These are phyloP conservation scores for Phasia obesa DNA, from an alignment of 2,888 invertebrate genomes.

Conservation along the genomic window DNA sequence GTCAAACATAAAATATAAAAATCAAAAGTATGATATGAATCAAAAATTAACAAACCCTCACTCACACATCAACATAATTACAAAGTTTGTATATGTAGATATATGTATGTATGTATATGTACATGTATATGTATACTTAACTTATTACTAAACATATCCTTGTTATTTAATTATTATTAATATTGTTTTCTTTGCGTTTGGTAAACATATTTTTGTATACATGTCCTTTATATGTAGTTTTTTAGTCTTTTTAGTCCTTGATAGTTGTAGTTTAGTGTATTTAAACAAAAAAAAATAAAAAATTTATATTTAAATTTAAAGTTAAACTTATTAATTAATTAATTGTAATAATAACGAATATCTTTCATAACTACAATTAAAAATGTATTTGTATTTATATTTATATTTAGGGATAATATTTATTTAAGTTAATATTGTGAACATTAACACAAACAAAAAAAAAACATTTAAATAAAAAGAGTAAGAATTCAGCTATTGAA, in stretches of 20 bases:
- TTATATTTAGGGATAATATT: slow-evolving; percentile 58
- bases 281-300: slow-evolving; percentile 8
- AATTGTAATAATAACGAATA: slow-evolving; percentile 48
- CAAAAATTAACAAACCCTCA: not conserved
- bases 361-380: slow-evolving; percentile 60
- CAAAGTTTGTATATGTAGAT: no score
- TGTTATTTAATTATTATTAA: not conserved
- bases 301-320: slow-evolving; percentile 33
- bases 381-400: slow-evolving; percentile 68
- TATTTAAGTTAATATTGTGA: slow-evolving; percentile 63
- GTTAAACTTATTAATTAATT: slow-evolving; percentile 43
- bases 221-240: slow-evolving; percentile 56
- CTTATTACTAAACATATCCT: slow-evolving; percentile 2
- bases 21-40: not conserved
- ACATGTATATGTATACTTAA: slow-evolving; percentile 6
- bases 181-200: slow-evolving; percentile 21
- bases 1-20: not conserved
- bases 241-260: slow-evolving; percentile 47
- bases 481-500: slow-evolving; percentile 66
- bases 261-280: slow-evolving; percentile 56
- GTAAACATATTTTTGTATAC: slow-evolving; percentile 7
- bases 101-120: no score
- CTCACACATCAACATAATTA: not conserved
- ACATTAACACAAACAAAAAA: no score
- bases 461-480: slow-evolving; percentile 16